Evolutionary conservation across 2,797 vertebrate species (phyloP).

Genomic region (Hydrolagus colliei): DNA sequence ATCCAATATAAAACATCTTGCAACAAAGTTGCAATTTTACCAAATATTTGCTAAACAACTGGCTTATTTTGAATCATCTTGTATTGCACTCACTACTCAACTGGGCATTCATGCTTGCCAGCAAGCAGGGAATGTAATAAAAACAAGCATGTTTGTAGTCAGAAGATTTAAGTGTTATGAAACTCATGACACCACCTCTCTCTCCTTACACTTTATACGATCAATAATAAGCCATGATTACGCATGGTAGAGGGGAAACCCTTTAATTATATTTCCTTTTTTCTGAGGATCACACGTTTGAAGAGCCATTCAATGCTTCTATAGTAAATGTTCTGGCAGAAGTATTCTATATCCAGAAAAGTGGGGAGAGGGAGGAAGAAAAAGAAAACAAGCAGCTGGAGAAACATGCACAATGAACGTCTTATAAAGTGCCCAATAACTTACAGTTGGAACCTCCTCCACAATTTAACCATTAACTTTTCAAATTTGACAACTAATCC

Average conservation of each 20-base stretch:
- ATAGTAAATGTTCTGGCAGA: not conserved
- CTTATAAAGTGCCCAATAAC: conserved; percentile 72
- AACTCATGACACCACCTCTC: no score
- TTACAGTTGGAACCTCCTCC: conserved; percentile 70
- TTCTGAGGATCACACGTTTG: not conserved
- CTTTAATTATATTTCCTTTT: not conserved
- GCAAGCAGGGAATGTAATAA: no score
- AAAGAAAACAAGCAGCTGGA: conserved; percentile 49
- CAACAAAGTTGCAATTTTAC: no score
- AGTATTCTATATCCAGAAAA: not conserved
- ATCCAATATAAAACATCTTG: no score
- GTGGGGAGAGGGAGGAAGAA: not conserved
- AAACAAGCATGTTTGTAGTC: no score
- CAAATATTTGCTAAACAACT: no score
- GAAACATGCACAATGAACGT: conserved; percentile 68
- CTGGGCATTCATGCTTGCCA: no score
- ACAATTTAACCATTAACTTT: conserved; percentile 83
- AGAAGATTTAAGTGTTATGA: no score
- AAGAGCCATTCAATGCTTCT: not conserved
- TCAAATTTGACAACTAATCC: conserved; percentile 97
- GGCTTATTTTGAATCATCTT: no score
- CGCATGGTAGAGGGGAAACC: not conserved
- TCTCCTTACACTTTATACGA: not conserved
- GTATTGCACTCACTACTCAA: no score
- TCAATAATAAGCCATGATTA: not conserved